Conservation (phyloP, 2,888 invertebrate species). For the Pyrochroa serraticornis region DNA sequence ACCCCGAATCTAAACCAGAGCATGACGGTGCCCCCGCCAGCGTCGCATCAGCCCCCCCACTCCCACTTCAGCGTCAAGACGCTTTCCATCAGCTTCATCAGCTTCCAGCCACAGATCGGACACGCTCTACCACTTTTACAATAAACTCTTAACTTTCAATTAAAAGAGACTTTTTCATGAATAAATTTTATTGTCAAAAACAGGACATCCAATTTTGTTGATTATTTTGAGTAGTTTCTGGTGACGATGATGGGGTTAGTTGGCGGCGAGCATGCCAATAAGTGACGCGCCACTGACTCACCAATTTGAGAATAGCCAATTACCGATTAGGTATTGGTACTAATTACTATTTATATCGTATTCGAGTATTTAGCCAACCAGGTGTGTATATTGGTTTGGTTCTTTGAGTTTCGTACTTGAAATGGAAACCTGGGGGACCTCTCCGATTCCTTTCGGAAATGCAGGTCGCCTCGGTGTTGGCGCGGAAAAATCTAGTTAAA, state of each 20-base stretch:
- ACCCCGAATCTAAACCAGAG: conserved; percentile 56
- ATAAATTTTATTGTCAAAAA: too few species aligned
- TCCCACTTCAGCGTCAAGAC: conserved; percentile 39
- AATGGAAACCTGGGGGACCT: background rate
- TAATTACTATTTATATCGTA: conserved; percentile 1
- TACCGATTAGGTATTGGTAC: background rate
- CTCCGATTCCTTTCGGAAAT: too few species aligned
- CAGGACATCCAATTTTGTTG: too few species aligned
- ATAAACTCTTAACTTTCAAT: too few species aligned
- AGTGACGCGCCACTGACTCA: background rate
- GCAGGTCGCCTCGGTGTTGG: background rate
- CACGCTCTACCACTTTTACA: too few species aligned
- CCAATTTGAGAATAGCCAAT: background rate
- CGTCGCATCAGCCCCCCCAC: conserved; percentile 35
- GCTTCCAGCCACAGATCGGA: conserved; percentile 12
- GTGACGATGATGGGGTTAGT: background rate
- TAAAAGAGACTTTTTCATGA: too few species aligned
- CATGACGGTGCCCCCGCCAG: conserved; percentile 51
- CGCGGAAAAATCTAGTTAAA: conserved; percentile 23
- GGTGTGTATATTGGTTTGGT: too few species aligned
- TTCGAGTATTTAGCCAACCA: too few species aligned
- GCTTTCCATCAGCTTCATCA: conserved; percentile 30
- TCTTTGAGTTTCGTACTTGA: background rate
- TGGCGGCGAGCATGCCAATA: background rate
- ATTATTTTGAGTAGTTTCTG: background rate